Percentiles rank a stretch among this genome's conserved stretches.
These are phyloP conservation scores for Mionectes macconnelli DNA, from an alignment of 2,113 vertebrate genomes.

Conservation along the genomic window DNA sequence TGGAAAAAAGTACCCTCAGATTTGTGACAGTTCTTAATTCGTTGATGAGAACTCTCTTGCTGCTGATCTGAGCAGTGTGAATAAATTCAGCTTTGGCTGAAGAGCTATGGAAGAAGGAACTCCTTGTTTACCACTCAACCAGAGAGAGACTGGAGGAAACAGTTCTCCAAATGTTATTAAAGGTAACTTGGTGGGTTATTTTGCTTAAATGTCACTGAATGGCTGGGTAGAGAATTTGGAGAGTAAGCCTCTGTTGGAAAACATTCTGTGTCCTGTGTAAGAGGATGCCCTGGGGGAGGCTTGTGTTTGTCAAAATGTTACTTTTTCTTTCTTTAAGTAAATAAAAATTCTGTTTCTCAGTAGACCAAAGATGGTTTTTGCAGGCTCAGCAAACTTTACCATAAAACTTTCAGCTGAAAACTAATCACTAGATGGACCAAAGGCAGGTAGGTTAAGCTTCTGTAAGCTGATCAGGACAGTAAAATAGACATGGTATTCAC, in stretches of 20 bases:
- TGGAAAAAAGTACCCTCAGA: neutral
- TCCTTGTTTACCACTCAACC: neutral
- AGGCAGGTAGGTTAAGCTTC: conserved; percentile 25
- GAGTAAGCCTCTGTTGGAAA: neutral
- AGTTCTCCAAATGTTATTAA: neutral
- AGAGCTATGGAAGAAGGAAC: neutral
- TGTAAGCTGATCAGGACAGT: neutral
- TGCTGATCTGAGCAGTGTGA: neutral
- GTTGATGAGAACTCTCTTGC: neutral
- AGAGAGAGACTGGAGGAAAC: neutral
- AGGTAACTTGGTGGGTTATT: neutral
- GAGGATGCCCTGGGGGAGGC: neutral
- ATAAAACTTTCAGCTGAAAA: neutral
- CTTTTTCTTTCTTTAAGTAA: neutral
- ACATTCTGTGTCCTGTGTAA: neutral
- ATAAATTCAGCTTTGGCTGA: neutral
- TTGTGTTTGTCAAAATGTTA: neutral
- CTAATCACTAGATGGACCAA: conserved; percentile 10
- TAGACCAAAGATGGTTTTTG: neutral
- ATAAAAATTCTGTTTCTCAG: neutral
- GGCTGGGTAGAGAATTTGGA: neutral
- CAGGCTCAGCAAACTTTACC: neutral
- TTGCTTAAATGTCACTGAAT: neutral
- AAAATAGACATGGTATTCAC: neutral
- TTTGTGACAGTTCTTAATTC: neutral